Percentiles rank a stretch among this genome's conserved stretches.
Evolutionary conservation across 2,888 invertebrate genomes (phyloP).

Genomic region (Protula sp.): DNA sequence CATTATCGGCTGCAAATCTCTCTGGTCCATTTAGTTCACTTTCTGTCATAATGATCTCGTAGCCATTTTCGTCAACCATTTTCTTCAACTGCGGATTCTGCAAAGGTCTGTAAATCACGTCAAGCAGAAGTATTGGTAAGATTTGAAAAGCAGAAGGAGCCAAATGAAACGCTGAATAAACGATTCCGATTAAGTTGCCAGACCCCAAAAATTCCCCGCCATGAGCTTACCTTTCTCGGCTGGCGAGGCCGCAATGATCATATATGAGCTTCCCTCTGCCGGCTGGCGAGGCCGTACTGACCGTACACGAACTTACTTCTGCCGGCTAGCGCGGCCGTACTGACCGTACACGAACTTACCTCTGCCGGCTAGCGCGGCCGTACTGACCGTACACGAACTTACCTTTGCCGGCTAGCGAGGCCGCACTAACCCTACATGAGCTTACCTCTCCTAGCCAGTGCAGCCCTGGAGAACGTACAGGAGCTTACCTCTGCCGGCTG

Average conservation of each 20-base stretch:
- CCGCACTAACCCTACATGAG: too few relatives aligned
- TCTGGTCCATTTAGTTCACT: conserved; percentile 28
- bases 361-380: not conserved
- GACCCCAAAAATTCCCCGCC: not conserved
- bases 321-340: not conserved
- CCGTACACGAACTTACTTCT: not conserved
- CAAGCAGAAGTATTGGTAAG: too few relatives aligned
- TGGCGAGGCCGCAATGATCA: too few relatives aligned
- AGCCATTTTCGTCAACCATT: conserved; percentile 9
- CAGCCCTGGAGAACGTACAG: too few relatives aligned
- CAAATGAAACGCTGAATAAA: too few relatives aligned
- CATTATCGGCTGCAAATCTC: conserved; percentile 38
- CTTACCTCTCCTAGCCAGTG: too few relatives aligned
- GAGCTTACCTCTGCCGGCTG: too few relatives aligned
- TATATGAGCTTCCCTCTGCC: not conserved
- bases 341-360: conserved; percentile 4
- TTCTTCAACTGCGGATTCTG: conserved; percentile 6
- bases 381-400: not conserved
- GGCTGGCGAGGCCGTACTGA: not conserved
- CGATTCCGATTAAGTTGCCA: not conserved
- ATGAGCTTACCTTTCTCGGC: too few relatives aligned
- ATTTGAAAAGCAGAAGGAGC: too few relatives aligned
- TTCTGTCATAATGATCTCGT: conserved; percentile 15
- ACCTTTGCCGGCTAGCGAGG: too few relatives aligned
- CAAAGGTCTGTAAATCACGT: not conserved